Base-by-base conservation (phyloP, 1,140 invertebrate species). In the Nylanderia fulva region DNA sequence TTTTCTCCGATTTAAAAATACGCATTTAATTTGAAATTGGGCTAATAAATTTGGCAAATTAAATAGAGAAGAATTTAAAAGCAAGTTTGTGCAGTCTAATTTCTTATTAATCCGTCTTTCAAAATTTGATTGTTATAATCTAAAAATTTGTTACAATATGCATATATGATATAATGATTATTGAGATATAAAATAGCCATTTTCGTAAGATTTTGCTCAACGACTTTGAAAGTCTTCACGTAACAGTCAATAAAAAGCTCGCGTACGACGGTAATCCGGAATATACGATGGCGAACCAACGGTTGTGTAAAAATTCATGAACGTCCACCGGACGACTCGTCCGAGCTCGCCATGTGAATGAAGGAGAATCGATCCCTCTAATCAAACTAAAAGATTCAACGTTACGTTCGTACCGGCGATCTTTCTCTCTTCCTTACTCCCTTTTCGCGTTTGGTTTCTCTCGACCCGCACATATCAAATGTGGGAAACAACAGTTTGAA, bases 321-420 rank as follows among this genome's bases (percentile, higher is more conserved):
- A 58, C 21, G 64, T 64, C 63, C 21, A 58, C 0, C 45, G 24
- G 33, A 58, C 52, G 11, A 39, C 24, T 5, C 33, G 36, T 61
- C 18, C 15, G 66, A 72, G 48, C 24, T 15, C 27, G 48, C 45
- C 27, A 33, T 48, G 45, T 33, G 69, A 72, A 72, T 56, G 27
- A 71, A 61, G 18, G 24, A 36, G 52, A 61, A 33, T 24, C 72
- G 56, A 83, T 63, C 15, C 15, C 15, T 24, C 68, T 64, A 54
- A 72, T 72, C 45, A 84, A 74, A 84, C 29, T 84, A 4, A 74
- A 84, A 74, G 58, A 84, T 84, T 63, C 68, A 64, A 64, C 15
- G 58, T 18, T 42, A 42, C n/a, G 33, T 39, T 64, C 64, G 21
- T n/a, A n/a, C n/a, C 8, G 21, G 1, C 36, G 36, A 66, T 42